Conservation (phyloP, 1,140 invertebrate genomes). For the Hermetia illucens region DNA sequence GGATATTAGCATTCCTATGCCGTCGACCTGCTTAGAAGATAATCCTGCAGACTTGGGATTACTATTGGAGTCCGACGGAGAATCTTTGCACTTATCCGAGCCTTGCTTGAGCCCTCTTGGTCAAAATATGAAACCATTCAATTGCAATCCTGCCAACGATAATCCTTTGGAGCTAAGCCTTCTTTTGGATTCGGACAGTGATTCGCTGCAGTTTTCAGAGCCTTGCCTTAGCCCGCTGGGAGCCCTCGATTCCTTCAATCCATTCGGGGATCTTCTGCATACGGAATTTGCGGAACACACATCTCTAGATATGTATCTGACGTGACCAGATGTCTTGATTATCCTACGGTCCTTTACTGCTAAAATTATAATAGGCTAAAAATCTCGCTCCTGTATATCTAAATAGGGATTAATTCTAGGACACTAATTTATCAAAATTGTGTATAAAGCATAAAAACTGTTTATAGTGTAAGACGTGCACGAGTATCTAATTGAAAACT, state of each 20-base stretch:
- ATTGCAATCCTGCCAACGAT: background rate
- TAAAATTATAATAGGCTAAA: too few relatives aligned
- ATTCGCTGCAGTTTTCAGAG: slow-evolving; percentile 21
- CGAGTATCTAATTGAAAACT: too few relatives aligned
- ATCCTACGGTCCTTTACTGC: too few relatives aligned
- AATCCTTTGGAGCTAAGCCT: slow-evolving; percentile 19
- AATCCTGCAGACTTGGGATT: slow-evolving; percentile 25
- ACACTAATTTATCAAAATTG: too few relatives aligned
- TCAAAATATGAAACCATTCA: slow-evolving; percentile 9
- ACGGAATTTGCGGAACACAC: slow-evolving; percentile 15
- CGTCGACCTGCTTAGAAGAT: too few relatives aligned
- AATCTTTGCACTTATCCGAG: slow-evolving; percentile 34
- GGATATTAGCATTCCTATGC: slow-evolving; percentile 1
- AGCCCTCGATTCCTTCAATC: slow-evolving; percentile 19
- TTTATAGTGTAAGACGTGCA: too few relatives aligned
- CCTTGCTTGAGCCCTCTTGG: slow-evolving; percentile 19
- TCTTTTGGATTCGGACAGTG: slow-evolving; percentile 17
- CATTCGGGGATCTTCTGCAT: slow-evolving; percentile 20
- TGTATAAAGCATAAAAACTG: too few relatives aligned
- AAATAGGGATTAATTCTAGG: too few relatives aligned
- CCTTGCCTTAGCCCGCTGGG: slow-evolving; percentile 25
- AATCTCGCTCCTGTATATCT: too few relatives aligned
- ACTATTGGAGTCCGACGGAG: slow-evolving; percentile 38
- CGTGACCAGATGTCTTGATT: too few relatives aligned
- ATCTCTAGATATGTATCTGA: slow-evolving; percentile 20